Conservation (phyloP, 2,113 vertebrate genomes). For the Australoheros scitulus region DNA sequence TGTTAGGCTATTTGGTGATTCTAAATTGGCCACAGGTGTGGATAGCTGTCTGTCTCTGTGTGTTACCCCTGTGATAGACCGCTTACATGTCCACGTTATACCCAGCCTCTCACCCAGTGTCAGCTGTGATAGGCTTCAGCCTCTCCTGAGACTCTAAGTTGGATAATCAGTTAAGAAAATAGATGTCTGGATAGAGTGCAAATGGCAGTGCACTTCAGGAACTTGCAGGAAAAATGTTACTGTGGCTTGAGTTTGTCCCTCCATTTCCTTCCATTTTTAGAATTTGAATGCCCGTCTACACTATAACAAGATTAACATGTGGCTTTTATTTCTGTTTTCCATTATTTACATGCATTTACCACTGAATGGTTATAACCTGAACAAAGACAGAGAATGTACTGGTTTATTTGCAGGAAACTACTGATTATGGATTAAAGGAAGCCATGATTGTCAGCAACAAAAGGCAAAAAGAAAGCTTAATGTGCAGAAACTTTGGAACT, state of each 20-base stretch:
- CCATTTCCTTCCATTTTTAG: background rate
- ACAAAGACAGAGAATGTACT: background rate
- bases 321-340: background rate
- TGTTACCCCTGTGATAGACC: background rate
- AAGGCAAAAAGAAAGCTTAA: background rate
- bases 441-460: background rate
- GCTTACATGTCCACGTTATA: background rate
- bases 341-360: background rate
- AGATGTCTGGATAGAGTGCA: background rate
- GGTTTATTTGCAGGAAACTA: background rate
- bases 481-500: background rate
- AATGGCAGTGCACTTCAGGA: background rate
- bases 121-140: conserved; percentile 3
- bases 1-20: background rate
- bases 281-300: background rate
- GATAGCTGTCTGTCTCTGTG: background rate
- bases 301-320: background rate
- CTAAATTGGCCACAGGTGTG: conserved; percentile 4
- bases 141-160: background rate
- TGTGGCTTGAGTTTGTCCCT: background rate
- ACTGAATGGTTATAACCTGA: background rate
- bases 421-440: background rate
- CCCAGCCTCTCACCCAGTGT: background rate
- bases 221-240: background rate
- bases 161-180: conserved; percentile 8